These are phyloP conservation scores for Pelmatolapia mariae DNA, from an alignment of 2,113 vertebrate species.

Conservation along the genomic window DNA sequence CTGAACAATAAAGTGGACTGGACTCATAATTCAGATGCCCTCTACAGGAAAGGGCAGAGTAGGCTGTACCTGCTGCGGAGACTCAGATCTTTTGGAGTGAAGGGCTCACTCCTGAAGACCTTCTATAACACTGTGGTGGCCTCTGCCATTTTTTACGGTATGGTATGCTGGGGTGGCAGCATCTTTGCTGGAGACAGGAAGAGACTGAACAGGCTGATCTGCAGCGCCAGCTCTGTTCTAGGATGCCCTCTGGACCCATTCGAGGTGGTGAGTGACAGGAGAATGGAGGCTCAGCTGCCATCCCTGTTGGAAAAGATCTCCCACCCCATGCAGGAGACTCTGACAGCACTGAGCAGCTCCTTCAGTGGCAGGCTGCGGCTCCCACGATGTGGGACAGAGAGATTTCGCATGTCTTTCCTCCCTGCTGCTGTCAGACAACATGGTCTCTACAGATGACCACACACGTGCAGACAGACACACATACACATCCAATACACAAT, in stretches of 20 bases:
- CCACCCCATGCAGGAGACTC: background rate
- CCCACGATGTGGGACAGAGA: background rate
- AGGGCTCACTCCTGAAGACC: background rate
- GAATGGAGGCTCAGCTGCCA: background rate
- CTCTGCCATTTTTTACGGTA: background rate
- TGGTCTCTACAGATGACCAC: background rate
- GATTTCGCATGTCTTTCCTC: background rate
- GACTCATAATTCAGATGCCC: background rate
- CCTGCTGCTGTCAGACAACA: background rate
- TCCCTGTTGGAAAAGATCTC: background rate
- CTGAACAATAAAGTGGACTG: background rate
- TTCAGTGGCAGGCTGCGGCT: background rate
- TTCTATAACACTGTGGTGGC: background rate
- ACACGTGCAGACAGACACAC: background rate
- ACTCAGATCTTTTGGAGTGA: background rate
- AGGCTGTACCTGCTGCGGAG: background rate
- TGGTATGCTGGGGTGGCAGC: background rate
- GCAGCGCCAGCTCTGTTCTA: background rate
- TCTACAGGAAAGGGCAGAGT: background rate
- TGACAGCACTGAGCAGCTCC: background rate
- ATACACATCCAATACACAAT: background rate
- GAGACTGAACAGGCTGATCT: background rate
- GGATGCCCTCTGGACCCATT: background rate
- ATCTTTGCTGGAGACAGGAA: background rate
- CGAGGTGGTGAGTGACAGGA: background rate